phyloP scores from a whole-genome alignment of 2,113 vertebrate genomes.

The Dasypus novemcinctus region DNA sequence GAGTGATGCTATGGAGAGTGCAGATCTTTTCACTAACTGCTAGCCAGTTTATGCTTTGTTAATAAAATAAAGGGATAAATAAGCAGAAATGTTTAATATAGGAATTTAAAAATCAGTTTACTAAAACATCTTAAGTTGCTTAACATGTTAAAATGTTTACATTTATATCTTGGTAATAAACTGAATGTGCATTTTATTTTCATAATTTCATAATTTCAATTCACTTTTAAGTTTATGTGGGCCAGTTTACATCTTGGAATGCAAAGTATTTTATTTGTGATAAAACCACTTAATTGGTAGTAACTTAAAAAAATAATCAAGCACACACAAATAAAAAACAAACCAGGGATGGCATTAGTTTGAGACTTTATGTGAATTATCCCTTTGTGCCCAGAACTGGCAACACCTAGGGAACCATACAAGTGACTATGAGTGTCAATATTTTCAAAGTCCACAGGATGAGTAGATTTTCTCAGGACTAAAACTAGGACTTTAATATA shows the following conservation, averaged over 20 bases:
- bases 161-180: neutral
- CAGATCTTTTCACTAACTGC: neutral
- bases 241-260: neutral
- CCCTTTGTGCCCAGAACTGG: neutral
- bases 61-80: neutral
- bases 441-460: neutral
- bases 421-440: neutral
- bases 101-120: neutral
- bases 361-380: neutral
- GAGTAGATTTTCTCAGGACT: neutral
- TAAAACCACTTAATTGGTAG: neutral
- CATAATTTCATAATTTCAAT: neutral
- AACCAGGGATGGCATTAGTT: neutral
- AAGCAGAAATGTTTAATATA: neutral
- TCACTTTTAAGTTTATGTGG: neutral
- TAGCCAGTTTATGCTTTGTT: neutral
- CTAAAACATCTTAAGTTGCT: neutral
- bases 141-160: neutral
- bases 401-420: neutral
- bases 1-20: neutral
- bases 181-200: conserved; percentile 26
- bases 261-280: conserved; percentile 16
- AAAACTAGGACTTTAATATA: neutral
- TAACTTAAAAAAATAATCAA: neutral
- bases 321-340: neutral